Conservation (phyloP, 2,797 vertebrate species). For the Sebastes reedi region DNA sequence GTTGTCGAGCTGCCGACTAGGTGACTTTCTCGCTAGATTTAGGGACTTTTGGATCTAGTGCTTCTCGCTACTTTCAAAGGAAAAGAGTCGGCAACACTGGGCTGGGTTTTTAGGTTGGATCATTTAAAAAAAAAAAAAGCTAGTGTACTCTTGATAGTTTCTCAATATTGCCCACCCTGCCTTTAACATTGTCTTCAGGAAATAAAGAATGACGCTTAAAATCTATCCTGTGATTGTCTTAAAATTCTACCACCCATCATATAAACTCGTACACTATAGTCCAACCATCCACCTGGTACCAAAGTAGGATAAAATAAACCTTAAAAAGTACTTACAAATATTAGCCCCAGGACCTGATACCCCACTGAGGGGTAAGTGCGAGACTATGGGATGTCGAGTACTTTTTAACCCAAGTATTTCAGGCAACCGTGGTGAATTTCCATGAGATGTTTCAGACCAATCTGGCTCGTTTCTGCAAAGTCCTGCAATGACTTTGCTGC, state of each 20-base stretch:
- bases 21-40: no score
- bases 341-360: constrained; percentile 15
- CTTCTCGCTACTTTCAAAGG: no score
- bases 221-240: background rate
- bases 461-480: background rate
- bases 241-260: background rate
- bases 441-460: constrained; percentile 34
- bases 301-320: background rate
- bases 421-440: constrained; percentile 57
- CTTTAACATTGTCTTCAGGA: background rate
- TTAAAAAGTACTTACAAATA: background rate
- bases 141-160: no score
- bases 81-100: no score
- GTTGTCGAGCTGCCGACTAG: no score
- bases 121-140: no score
- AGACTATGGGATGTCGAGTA: background rate
- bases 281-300: background rate
- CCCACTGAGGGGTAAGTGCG: background rate
- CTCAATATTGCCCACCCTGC: no score
- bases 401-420: constrained; percentile 15
- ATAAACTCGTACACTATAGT: background rate
- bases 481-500: background rate
- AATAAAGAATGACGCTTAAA: background rate
- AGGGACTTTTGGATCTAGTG: no score
- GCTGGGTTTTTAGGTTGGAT: no score